phyloP scores from a whole-genome alignment of 2,113 vertebrate genomes.

The Girardinichthys multiradiatus region DNA sequence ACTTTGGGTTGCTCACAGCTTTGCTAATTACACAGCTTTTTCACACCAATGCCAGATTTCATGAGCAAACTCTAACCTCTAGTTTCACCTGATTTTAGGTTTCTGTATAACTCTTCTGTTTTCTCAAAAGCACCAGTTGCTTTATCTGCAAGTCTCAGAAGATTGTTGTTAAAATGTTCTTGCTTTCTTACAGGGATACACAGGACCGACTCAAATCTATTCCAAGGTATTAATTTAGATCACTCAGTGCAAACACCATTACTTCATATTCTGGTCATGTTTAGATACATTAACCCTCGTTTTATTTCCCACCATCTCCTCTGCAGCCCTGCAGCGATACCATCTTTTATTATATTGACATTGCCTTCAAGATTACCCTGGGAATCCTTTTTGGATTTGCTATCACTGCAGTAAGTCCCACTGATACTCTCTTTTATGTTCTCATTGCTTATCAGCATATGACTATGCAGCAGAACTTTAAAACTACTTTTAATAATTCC shows the following conservation, averaged over 20 bases:
- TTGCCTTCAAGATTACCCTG: rapidly evolving
- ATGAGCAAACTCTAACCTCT: too few relatives aligned
- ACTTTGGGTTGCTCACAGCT: too few relatives aligned
- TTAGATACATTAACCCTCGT: not conserved
- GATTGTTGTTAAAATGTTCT: not conserved
- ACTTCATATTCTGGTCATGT: not conserved
- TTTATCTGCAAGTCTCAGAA: not conserved
- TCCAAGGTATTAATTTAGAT: slow-evolving; percentile 17
- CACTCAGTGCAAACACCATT: not conserved
- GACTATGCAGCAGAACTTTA: not conserved
- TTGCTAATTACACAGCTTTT: too few relatives aligned
- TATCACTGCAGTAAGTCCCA: slow-evolving; percentile 52
- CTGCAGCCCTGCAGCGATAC: not conserved
- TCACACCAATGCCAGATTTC: too few relatives aligned
- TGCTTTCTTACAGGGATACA: slow-evolving; percentile 45
- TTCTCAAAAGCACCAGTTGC: too few relatives aligned
- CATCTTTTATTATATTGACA: rapidly evolving
- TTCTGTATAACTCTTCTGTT: not conserved
- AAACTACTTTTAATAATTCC: not conserved
- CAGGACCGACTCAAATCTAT: slow-evolving; percentile 31
- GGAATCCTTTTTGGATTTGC: slow-evolving; percentile 56
- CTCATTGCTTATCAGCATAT: not conserved
- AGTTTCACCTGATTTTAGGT: not conserved
- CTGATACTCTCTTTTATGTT: not conserved
- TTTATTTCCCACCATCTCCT: not conserved